phyloP scores from a whole-genome alignment of 2,113 vertebrate genomes.

The Spea bombifrons region DNA sequence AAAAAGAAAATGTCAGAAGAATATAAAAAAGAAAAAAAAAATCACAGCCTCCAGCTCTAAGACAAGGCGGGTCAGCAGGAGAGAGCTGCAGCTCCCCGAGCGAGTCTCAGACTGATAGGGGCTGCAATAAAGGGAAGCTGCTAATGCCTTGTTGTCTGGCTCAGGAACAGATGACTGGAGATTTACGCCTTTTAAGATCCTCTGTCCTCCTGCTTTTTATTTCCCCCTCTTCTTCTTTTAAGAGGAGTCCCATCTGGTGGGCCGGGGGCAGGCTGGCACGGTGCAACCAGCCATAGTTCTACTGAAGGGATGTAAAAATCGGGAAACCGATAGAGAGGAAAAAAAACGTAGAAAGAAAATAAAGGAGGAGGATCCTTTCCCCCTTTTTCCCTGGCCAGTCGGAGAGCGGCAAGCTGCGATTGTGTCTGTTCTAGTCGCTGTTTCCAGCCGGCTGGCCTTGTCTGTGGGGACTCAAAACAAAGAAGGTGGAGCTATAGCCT shows the following conservation, averaged over 20 bases:
- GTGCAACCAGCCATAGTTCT: slow-evolving; percentile 7
- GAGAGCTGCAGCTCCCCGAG: not conserved
- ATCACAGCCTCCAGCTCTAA: not conserved
- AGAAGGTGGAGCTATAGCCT: slow-evolving; percentile 7
- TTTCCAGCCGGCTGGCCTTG: slow-evolving; percentile 27
- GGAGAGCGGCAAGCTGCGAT: not conserved
- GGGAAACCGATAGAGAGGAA: not conserved
- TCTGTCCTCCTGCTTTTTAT: not conserved
- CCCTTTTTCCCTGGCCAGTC: not conserved
- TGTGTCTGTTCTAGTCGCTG: slow-evolving; percentile 5
- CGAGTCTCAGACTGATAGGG: not conserved
- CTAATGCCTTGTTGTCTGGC: not conserved
- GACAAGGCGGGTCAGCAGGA: not conserved
- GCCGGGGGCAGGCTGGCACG: slow-evolving; percentile 37
- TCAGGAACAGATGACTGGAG: not conserved
- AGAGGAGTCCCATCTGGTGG: slow-evolving; percentile 28
- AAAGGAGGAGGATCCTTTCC: not conserved
- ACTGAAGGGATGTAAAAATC: not conserved
- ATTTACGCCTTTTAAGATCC: not conserved
- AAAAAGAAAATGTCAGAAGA: not conserved
- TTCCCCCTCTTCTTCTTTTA: not conserved
- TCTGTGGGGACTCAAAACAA: slow-evolving; percentile 26
- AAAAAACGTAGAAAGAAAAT: not conserved
- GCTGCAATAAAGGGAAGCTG: slow-evolving; percentile 10
- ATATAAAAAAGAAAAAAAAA: slow-evolving; percentile 10